A percentile compares a stretch with the other conserved stretches of the same genome.
phyloP scores from a whole-genome alignment of 2,797 vertebrate genomes.

The Pseudotriccus pelzelni region DNA sequence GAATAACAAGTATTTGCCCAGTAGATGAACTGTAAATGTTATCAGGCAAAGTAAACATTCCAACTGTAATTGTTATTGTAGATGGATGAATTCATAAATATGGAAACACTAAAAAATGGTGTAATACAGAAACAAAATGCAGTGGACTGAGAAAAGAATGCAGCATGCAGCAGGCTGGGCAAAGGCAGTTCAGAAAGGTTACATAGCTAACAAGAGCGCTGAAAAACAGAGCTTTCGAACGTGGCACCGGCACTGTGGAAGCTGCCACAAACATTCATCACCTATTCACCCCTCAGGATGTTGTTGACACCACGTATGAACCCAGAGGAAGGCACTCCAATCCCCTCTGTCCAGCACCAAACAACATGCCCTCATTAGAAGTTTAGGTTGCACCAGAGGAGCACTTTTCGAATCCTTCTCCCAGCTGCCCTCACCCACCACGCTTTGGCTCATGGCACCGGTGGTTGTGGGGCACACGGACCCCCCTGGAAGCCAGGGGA shows the following conservation, averaged over 20 bases:
- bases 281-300: background rate
- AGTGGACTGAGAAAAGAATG: slow-evolving; percentile 58
- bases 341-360: background rate
- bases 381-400: background rate
- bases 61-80: slow-evolving; percentile 70
- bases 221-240: background rate
- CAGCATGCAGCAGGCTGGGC: slow-evolving; percentile 29
- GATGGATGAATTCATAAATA: slow-evolving; percentile 68
- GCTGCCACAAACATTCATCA: background rate
- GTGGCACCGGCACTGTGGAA: background rate
- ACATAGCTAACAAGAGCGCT: slow-evolving; percentile 19
- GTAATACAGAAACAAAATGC: slow-evolving; percentile 51
- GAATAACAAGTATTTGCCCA: slow-evolving; percentile 69
- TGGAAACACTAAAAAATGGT: slow-evolving; percentile 62
- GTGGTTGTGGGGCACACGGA: background rate
- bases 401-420: background rate
- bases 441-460: background rate
- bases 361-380: background rate
- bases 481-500: background rate
- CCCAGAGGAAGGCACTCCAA: background rate
- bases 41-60: slow-evolving; percentile 73
- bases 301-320: background rate
- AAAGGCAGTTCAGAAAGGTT: slow-evolving; percentile 43
- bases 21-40: slow-evolving; percentile 70
- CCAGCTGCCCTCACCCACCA: background rate